Evolutionary conservation across 2,888 invertebrate genomes (phyloP).

Genomic region (Hypselothyrea guttata): DNA sequence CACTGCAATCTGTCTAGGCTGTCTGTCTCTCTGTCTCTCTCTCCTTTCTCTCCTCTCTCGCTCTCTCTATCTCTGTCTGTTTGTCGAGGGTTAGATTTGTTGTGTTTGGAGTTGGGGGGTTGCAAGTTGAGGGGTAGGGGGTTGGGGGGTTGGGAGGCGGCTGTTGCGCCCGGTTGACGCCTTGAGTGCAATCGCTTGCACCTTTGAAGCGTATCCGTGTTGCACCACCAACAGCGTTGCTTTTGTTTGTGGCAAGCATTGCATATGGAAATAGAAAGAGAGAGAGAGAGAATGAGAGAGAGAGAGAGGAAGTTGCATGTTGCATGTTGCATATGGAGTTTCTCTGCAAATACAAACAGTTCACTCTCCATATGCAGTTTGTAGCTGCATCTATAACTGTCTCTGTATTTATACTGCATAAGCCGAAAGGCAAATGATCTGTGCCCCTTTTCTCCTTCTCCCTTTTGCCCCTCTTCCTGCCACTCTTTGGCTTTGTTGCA

Average conservation of each 20-base stretch:
- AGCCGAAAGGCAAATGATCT: slow-evolving; percentile 43
- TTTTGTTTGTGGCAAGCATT: slow-evolving; percentile 39
- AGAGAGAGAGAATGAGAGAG: slow-evolving; percentile 7
- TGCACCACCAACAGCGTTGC: slow-evolving; percentile 63
- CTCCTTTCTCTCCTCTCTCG: slow-evolving; percentile 26
- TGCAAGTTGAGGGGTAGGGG: too few relatives aligned
- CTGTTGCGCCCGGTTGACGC: slow-evolving; percentile 61
- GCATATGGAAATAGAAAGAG: slow-evolving; percentile 38
- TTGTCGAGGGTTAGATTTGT: slow-evolving; percentile 10
- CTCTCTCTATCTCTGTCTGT: slow-evolving; percentile 14
- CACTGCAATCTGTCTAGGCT: slow-evolving; percentile 69
- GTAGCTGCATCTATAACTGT: slow-evolving; percentile 14
- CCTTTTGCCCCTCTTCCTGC: neutral
- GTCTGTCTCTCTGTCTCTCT: slow-evolving; percentile 15
- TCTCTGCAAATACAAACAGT: neutral
- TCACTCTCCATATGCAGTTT: slow-evolving; percentile 4
- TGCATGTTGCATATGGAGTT: slow-evolving; percentile 22
- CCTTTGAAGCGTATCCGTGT: slow-evolving; percentile 73
- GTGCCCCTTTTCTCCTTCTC: slow-evolving; percentile 4
- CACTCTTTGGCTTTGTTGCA: slow-evolving; percentile 17
- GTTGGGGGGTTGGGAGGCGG: slow-evolving; percentile 13
- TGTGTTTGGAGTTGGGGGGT: slow-evolving; percentile 3
- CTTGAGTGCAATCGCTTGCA: slow-evolving; percentile 76
- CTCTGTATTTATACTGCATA: slow-evolving; percentile 29
- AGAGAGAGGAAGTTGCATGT: too few relatives aligned